Conservation (phyloP, 2,113 vertebrate genomes). For the Elephas maximus region DNA sequence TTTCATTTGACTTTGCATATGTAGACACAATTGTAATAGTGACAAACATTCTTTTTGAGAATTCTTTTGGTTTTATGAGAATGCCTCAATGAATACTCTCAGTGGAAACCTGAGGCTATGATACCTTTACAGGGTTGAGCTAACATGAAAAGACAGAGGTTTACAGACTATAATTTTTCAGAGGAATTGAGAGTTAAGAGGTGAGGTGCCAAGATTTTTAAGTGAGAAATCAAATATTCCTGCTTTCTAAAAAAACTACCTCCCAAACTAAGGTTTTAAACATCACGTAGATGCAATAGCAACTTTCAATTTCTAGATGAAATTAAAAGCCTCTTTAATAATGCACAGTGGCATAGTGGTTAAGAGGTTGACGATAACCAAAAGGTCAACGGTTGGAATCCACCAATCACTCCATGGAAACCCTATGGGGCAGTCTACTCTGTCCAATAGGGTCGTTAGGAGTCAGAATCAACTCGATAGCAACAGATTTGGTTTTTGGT, state of each 20-base stretch:
- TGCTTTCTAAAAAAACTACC: slow-evolving; percentile 45
- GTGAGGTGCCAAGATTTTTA: slow-evolving; percentile 3
- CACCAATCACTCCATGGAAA: no score
- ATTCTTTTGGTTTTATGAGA: slow-evolving; percentile 28
- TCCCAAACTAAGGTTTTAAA: slow-evolving; percentile 28
- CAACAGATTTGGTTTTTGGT: no score
- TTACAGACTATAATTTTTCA: neutral
- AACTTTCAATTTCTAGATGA: neutral
- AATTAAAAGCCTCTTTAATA: slow-evolving; percentile 47
- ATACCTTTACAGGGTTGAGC: neutral
- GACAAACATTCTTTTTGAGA: slow-evolving; percentile 54
- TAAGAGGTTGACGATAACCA: no score
- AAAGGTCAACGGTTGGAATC: no score
- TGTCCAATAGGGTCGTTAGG: no score
- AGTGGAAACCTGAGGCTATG: neutral
- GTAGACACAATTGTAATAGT: slow-evolving; percentile 16
- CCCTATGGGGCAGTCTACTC: no score
- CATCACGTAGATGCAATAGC: neutral
- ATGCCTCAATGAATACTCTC: neutral
- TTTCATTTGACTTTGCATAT: slow-evolving; percentile 59
- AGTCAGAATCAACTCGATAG: no score
- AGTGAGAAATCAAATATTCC: slow-evolving; percentile 55
- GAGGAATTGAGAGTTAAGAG: neutral
- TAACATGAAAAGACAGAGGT: neutral
- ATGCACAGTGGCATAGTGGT: neutral